Percentiles rank a stretch among this genome's conserved stretches.
These are phyloP conservation scores for Synanthedon tipuliformis DNA, from an alignment of 2,888 invertebrate species.

Conservation along the genomic window DNA sequence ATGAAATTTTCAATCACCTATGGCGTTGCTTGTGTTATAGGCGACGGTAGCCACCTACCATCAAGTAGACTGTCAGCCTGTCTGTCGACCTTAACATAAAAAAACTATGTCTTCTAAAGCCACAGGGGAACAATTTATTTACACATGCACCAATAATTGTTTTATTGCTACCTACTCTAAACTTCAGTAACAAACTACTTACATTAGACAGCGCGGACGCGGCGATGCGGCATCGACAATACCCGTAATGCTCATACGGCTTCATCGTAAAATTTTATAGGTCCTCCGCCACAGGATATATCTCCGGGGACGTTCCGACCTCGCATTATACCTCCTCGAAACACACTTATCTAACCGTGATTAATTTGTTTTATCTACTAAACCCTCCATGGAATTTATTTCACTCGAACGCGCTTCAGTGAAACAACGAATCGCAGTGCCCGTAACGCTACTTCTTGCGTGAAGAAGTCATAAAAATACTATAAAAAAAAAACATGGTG, in stretches of 20 bases:
- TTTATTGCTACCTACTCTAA: slow-evolving; percentile 12
- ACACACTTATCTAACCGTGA: slow-evolving; percentile 56
- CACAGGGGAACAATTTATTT: not conserved
- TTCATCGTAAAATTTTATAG: slow-evolving; percentile 63
- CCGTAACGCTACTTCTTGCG: not conserved
- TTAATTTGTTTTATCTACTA: slow-evolving; percentile 55
- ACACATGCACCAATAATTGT: not conserved
- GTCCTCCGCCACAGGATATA: slow-evolving; percentile 40
- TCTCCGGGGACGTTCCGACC: slow-evolving; percentile 36
- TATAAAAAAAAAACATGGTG: too few species aligned
- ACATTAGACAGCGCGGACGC: slow-evolving; percentile 40
- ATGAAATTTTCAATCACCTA: too few species aligned
- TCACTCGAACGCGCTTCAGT: slow-evolving; percentile 19
- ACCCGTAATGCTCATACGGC: slow-evolving; percentile 53
- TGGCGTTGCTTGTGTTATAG: too few species aligned
- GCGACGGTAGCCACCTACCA: too few species aligned
- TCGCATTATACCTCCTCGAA: slow-evolving; percentile 36
- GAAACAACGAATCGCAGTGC: slow-evolving; percentile 12
- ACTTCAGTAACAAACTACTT: slow-evolving; percentile 39
- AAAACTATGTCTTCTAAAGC: too few species aligned
- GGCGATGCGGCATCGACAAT: slow-evolving; percentile 52
- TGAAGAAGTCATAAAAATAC: too few species aligned
- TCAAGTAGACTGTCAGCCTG: too few species aligned
- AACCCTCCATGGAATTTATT: slow-evolving; percentile 33
- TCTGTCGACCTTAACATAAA: too few species aligned